Conservation (phyloP, 2,888 invertebrate species). For the Petrophora chlorosata region DNA sequence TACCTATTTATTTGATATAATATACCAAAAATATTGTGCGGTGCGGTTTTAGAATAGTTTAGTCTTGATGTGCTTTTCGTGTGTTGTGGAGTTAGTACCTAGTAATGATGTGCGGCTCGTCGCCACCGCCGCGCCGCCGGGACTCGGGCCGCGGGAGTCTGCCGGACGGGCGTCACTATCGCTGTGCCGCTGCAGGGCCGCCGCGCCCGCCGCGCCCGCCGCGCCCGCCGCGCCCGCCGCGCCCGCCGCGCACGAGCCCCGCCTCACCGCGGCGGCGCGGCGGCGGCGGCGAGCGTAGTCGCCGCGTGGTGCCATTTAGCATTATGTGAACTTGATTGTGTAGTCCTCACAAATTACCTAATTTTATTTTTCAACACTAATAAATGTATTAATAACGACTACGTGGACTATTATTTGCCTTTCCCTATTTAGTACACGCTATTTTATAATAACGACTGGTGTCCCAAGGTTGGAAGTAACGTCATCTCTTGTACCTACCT, state of each 20-base stretch:
- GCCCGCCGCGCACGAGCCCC: neutral
- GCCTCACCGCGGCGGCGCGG: constrained; percentile 2
- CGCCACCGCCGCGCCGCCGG: constrained; percentile 5
- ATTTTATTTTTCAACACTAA: constrained; percentile 50
- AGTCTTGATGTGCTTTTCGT: constrained; percentile 2
- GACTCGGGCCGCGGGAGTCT: neutral
- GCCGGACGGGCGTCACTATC: too few species aligned
- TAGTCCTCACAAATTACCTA: constrained; percentile 41
- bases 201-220: neutral
- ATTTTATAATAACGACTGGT: too few species aligned
- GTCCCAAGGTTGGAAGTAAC: too few species aligned
- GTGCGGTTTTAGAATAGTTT: neutral
- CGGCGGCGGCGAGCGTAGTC: constrained; percentile 18
- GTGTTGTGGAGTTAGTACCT: neutral
- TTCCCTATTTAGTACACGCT: neutral
- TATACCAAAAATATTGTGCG: constrained; percentile 10
- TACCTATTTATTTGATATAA: too few species aligned
- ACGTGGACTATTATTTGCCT: neutral
- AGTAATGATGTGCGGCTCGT: constrained; percentile 10
- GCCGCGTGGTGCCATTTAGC: constrained; percentile 43
- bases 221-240: neutral
- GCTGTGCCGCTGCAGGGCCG: too few species aligned
- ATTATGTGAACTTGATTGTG: constrained; percentile 19
- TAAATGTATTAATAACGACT: constrained; percentile 53
- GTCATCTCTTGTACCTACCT: too few species aligned